Conservation (phyloP, 2,113 vertebrate genomes). For the Oncorhynchus mykiss region DNA sequence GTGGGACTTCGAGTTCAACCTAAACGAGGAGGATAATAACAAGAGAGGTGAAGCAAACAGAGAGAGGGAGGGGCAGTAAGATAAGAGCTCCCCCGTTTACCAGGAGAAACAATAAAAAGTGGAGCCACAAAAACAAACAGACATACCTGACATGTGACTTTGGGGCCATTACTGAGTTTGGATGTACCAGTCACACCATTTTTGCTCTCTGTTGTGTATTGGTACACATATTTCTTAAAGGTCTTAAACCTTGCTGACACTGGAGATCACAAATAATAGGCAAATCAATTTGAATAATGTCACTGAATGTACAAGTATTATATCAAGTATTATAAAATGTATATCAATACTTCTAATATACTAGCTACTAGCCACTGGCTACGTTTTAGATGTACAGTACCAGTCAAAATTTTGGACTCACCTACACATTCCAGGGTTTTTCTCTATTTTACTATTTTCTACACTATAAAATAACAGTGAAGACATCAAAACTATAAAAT, state of each 20-base stretch:
- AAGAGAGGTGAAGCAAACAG: neutral
- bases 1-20: slow-evolving; percentile 90
- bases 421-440: no score
- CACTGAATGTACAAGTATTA: slow-evolving; percentile 10
- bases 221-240: slow-evolving; percentile 84
- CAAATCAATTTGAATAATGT: slow-evolving; percentile 45
- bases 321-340: neutral
- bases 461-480: no score
- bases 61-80: neutral
- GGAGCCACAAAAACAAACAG: neutral
- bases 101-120: neutral
- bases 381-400: no score
- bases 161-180: slow-evolving; percentile 79
- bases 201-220: slow-evolving; percentile 82
- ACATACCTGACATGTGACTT: slow-evolving; percentile 85
- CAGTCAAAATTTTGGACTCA: no score
- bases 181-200: slow-evolving; percentile 77
- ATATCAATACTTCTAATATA: neutral
- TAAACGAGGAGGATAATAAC: slow-evolving; percentile 51
- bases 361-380: no score
- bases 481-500: no score
- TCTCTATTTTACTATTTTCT: no score
- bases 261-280: slow-evolving; percentile 64
- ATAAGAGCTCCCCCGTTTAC: slow-evolving; percentile 20
- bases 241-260: slow-evolving; percentile 82